Evolutionary conservation across 2,113 vertebrate species (phyloP).

Genomic region (Petroica traversi): DNA sequence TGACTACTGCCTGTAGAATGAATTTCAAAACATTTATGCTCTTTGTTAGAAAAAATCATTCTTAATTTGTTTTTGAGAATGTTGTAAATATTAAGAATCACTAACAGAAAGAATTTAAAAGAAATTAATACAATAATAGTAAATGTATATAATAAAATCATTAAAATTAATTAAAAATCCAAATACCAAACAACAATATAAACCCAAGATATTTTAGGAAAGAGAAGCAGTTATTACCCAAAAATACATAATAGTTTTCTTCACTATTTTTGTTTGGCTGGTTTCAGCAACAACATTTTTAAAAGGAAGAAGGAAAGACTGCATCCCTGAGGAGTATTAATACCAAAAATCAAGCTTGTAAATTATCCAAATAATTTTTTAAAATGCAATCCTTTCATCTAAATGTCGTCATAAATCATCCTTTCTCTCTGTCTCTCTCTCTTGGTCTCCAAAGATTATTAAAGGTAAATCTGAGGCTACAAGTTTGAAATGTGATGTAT

Average conservation of each 20-base stretch:
- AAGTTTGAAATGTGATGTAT: background rate
- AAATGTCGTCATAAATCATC: background rate
- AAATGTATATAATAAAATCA: too few species aligned
- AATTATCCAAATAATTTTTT: background rate
- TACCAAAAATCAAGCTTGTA: background rate
- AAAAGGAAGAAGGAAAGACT: background rate
- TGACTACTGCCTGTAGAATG: background rate
- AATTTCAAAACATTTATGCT: background rate
- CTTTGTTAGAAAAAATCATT: background rate
- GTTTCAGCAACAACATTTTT: background rate
- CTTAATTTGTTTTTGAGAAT: background rate
- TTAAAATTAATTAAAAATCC: background rate
- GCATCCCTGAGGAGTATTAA: background rate
- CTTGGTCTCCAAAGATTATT: background rate
- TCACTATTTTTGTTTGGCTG: background rate
- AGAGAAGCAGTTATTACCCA: rapidly evolving
- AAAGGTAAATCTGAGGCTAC: background rate
- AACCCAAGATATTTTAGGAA: background rate
- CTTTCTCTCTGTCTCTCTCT: background rate
- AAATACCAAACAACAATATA: background rate
- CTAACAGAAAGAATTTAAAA: background rate
- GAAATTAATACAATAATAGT: too few species aligned
- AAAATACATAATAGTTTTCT: rapidly evolving
- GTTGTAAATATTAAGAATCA: background rate
- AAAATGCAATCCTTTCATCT: background rate